These are phyloP conservation scores for Charaxes varanes DNA, from an alignment of 1,140 invertebrate genomes.

Conservation along the genomic window DNA sequence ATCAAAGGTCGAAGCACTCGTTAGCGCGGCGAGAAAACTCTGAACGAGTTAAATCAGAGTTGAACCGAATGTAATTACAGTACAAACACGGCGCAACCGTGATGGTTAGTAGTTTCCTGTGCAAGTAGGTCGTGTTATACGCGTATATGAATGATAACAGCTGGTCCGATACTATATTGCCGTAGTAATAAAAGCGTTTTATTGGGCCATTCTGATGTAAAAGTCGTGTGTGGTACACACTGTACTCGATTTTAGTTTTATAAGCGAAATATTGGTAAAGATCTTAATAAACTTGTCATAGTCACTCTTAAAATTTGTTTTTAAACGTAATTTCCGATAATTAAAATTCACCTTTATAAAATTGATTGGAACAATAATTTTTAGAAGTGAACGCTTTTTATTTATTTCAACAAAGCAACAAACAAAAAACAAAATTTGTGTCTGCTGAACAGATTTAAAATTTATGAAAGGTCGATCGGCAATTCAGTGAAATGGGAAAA, in stretches of 20 bases:
- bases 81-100: conserved; percentile 47
- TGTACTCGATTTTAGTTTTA: background rate
- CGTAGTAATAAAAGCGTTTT: conserved; percentile 12
- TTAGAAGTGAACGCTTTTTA: background rate
- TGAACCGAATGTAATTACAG: conserved; percentile 51
- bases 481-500: conserved; percentile 18
- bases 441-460: conserved; percentile 2
- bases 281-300: background rate
- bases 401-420: conserved; percentile 1
- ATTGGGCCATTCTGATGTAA: conserved; percentile 1
- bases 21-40: background rate
- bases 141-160: conserved; percentile 51
- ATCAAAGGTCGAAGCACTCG: background rate
- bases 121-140: conserved; percentile 46
- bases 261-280: background rate
- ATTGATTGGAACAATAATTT: background rate
- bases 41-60: conserved; percentile 30
- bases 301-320: background rate
- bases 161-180: conserved; percentile 27
- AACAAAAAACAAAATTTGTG: background rate
- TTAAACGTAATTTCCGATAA: background rate
- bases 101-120: conserved; percentile 54
- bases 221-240: conserved; percentile 3
- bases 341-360: background rate
- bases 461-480: conserved; percentile 13